A percentile compares a stretch with the other conserved stretches of the same genome.
Conservation (phyloP, 2,888 invertebrate genomes). For the Drosophila sordidula region DNA sequence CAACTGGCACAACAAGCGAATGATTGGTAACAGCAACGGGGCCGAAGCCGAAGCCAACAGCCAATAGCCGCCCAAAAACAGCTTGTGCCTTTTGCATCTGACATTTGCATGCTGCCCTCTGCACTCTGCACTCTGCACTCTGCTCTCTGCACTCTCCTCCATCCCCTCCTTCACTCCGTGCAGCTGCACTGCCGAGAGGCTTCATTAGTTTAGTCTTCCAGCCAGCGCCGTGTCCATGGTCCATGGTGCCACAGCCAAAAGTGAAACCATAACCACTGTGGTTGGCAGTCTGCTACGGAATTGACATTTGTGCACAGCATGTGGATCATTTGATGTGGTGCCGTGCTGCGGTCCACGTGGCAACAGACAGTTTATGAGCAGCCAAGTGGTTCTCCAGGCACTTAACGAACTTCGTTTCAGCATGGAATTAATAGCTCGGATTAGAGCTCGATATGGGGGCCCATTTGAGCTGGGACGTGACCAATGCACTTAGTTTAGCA, state of each 20-base stretch:
- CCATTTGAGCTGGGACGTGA: not conserved
- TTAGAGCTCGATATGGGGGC: not conserved
- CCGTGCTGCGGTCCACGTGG: conserved; percentile 2
- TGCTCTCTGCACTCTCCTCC: not conserved
- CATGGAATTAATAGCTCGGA: not conserved
- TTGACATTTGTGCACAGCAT: conserved; percentile 11
- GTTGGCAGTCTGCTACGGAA: conserved; percentile 4
- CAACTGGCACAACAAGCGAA: conserved; percentile 39
- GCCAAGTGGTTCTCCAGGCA: not conserved
- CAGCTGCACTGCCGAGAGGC: not conserved
- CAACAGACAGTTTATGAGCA: not conserved
- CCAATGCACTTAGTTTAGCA: too few relatives aligned
- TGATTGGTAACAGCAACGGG: conserved; percentile 54
- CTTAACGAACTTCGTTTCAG: conserved; percentile 3
- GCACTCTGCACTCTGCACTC: not conserved
- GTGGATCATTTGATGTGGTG: conserved; percentile 11
- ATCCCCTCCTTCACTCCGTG: not conserved
- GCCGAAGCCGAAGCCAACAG: not conserved
- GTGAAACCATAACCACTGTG: conserved; percentile 13
- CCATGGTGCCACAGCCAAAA: not conserved
- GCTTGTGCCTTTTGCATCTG: conserved; percentile 34
- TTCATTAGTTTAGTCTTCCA: conserved; percentile 10
- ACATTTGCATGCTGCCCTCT: conserved; percentile 45
- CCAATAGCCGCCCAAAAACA: conserved; percentile 18
- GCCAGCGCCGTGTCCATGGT: not conserved